Evolutionary conservation across 2,797 vertebrate species (phyloP), one percentile per base, ranked within the genome.

Genomic region (Rhinophrynus dorsalis): DNA sequence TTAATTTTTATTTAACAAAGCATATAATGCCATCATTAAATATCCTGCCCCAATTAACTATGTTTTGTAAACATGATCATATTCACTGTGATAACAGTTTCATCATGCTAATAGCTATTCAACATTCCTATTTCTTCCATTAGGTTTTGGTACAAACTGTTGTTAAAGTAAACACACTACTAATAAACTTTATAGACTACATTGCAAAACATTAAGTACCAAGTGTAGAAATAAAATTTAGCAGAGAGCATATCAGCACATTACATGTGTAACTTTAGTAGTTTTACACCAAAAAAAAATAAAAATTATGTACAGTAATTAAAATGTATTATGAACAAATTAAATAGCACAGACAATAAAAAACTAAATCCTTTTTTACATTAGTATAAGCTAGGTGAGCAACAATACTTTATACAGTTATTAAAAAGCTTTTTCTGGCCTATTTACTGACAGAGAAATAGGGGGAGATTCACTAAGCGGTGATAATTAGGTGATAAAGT

Each of bases 1-100:
- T n/a, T n/a, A n/a, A n/a, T n/a, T 61, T 91, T 92, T 83, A 89
- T 95, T 95, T 91, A 88, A 80, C 83, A 80, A 88, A 85, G 85
- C 84, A 89, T 89, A 81, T 76, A 79, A 48, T 75, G 85, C 79
- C 67, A 89, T 83, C 84, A 93, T 96, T 94, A 85, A 94, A 90
- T 90, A 89, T 81, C 76, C 83, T 56, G 71, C 81, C 56, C 78
- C 55, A 77, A 78, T 80, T 79, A 78, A 81, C 83, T 77, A 75
- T 78, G 15, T 83, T 75, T 78, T 79, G 81, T 85, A 75, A 77
- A 67, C 83, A 82, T 59, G 44, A 81, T 82, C 84, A 79, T 81
- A 92, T 90, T 90, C 85, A 89, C 84, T 79, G 78, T 86, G 78
- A 80, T 74, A 78, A 88, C 81, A 88, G 83, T 69, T 89, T 88